phyloP scores from a whole-genome alignment of 35 echinoderm and acorn worm species.

The Antedon bifida region DNA sequence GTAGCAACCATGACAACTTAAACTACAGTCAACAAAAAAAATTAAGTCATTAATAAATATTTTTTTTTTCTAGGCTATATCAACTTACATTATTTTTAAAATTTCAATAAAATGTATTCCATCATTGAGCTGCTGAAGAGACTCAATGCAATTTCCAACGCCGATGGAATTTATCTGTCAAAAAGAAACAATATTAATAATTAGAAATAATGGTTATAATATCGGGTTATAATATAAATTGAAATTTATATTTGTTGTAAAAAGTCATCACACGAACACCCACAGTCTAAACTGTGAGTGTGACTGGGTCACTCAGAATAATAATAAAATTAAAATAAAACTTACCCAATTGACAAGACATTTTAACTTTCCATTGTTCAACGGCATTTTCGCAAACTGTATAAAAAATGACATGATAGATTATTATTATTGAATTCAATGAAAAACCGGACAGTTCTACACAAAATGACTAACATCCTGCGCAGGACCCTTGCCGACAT shows the following conservation, averaged over 20 bases:
- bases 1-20: too few species aligned
- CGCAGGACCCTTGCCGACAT: too few species aligned
- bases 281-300: too few species aligned
- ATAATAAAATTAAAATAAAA: neutral
- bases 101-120: conserved; percentile 33
- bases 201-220: neutral
- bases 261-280: too few species aligned
- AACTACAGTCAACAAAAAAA: too few species aligned
- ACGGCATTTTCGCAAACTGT: neutral
- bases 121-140: conserved; percentile 31
- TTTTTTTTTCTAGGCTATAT: too few species aligned
- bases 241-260: neutral
- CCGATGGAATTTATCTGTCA: conserved; percentile 30
- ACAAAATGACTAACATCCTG: too few species aligned
- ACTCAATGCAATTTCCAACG: conserved; percentile 27
- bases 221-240: neutral
- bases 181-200: neutral
- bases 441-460: too few species aligned
- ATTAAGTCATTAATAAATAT: too few species aligned
- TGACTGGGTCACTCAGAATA: too few species aligned
- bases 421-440: too few species aligned
- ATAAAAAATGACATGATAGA: too few species aligned
- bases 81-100: conserved; percentile 42
- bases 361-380: neutral
- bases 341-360: neutral